These are phyloP conservation scores for Argopecten irradians DNA, from an alignment of 1,140 invertebrate genomes.

Conservation along the genomic window DNA sequence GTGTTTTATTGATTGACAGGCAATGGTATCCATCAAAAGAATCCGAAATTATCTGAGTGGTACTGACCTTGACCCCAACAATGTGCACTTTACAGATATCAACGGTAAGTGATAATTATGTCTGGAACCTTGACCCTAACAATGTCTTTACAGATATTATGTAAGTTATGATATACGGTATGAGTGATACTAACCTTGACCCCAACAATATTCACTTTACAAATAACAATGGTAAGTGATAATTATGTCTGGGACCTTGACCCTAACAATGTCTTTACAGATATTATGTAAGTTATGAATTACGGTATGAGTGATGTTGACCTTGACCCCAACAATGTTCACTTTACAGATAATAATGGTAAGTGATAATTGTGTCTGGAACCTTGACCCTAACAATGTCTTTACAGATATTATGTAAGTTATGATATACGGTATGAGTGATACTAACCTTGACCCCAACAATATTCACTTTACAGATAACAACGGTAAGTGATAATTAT, in stretches of 20 bases:
- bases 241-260: not conserved
- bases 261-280: too few relatives aligned
- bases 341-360: constrained; percentile 34
- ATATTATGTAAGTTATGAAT: too few relatives aligned
- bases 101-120: not conserved
- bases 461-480: constrained; percentile 54
- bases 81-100: constrained; percentile 51
- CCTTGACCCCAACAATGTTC: constrained; percentile 63
- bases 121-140: too few relatives aligned
- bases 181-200: constrained; percentile 67
- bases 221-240: constrained; percentile 5
- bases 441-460: constrained; percentile 64
- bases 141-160: too few relatives aligned
- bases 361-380: not conserved
- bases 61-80: constrained; percentile 66
- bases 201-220: constrained; percentile 56
- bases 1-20: constrained; percentile 55
- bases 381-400: too few relatives aligned
- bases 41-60: constrained; percentile 66
- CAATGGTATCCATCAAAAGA: constrained; percentile 68
- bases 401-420: too few relatives aligned
- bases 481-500: not conserved
- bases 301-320: constrained; percentile 67
- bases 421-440: too few relatives aligned
- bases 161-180: too few relatives aligned